phyloP scores from a whole-genome alignment of 2,888 invertebrate species.

The Scelioninae gen. 1 region DNA sequence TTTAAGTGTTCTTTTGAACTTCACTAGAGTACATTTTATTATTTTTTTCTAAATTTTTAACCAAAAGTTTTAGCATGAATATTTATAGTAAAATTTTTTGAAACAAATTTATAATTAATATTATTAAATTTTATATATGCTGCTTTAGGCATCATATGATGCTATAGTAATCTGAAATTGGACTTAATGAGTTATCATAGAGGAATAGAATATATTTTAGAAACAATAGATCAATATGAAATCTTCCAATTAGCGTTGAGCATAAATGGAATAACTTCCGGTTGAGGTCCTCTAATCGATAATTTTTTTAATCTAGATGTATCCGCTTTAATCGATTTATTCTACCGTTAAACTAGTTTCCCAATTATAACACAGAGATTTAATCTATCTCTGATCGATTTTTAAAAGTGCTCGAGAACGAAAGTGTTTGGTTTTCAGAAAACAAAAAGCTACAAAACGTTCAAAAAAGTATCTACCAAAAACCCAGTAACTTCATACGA shows the following conservation, averaged over 20 bases:
- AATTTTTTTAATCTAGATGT: conserved; percentile 19
- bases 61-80: too few relatives aligned
- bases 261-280: conserved; percentile 4
- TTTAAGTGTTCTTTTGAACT: too few relatives aligned
- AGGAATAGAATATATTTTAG: conserved; percentile 10
- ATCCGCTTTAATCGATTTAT: conserved; percentile 12
- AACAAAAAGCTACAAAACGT: neutral
- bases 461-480: neutral
- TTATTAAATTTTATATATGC: neutral
- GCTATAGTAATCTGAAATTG: neutral
- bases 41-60: too few relatives aligned
- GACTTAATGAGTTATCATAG: neutral
- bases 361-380: conserved; percentile 24
- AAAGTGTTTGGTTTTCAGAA: conserved; percentile 20
- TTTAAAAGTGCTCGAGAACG: conserved; percentile 7
- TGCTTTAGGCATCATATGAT: neutral
- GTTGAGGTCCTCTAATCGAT: conserved; percentile 16
- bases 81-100: too few relatives aligned
- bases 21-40: too few relatives aligned
- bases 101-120: too few relatives aligned
- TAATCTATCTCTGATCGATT: conserved; percentile 27
- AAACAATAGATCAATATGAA: conserved; percentile 1
- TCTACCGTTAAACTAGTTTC: conserved; percentile 24
- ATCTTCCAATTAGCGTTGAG: conserved; percentile 14
- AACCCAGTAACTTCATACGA: conserved; percentile 11